Evolutionary conservation across 2,113 vertebrate species (phyloP).

Genomic region (Toxotes chatareus): DNA sequence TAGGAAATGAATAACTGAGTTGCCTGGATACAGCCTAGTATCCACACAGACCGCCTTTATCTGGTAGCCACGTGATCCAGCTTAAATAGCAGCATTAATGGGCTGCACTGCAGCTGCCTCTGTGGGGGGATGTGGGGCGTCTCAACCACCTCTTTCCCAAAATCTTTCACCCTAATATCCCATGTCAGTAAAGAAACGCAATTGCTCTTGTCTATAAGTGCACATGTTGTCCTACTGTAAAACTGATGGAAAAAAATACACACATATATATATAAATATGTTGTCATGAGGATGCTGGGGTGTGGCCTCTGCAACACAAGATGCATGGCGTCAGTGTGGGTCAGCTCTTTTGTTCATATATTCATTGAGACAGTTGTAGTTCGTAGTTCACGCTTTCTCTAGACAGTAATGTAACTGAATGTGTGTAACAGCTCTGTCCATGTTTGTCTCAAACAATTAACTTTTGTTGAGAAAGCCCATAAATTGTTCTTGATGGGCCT

Average conservation of each 20-base stretch:
- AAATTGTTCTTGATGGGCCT: conserved; percentile 9
- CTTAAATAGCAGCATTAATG: conserved; percentile 73
- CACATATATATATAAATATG: not conserved
- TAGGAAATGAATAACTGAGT: conserved; percentile 81
- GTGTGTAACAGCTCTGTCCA: not conserved
- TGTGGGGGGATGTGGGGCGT: conserved; percentile 36
- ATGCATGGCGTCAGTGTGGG: not conserved
- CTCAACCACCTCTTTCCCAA: conserved; percentile 14
- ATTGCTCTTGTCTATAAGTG: not conserved
- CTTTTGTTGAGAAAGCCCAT: not conserved
- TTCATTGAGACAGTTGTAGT: not conserved
- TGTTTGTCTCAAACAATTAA: conserved; percentile 8
- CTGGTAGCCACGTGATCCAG: conserved; percentile 71
- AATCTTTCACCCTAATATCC: conserved; percentile 7
- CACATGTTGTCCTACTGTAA: not conserved
- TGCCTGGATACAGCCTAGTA: conserved; percentile 78
- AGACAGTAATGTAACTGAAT: not conserved
- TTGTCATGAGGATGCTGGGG: not conserved
- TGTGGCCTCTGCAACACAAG: conserved; percentile 14
- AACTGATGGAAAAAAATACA: not conserved
- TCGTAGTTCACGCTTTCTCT: not conserved
- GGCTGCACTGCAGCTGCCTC: conserved; percentile 67
- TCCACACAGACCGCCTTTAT: conserved; percentile 79
- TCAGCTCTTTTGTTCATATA: conserved; percentile 19
- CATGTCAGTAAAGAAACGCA: not conserved